Base-by-base conservation (phyloP, 2,113 vertebrate genomes). In the Lutjanus erythropterus region DNA sequence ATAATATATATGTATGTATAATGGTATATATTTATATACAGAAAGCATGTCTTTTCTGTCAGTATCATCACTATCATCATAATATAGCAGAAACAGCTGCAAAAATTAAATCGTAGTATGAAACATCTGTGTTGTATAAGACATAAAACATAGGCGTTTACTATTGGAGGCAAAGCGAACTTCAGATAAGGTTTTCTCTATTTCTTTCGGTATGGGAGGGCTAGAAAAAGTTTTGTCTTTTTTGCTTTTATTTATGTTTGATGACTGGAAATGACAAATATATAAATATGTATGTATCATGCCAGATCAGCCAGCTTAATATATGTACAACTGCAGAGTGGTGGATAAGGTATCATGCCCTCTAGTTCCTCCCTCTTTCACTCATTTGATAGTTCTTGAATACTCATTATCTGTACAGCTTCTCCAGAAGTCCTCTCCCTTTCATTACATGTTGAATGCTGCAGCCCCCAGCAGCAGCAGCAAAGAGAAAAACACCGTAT, bases 361-460 rank as follows among this genome's bases (percentile, higher is more conserved):
- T 47, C 16, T 44, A 41, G 10, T 77, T 64, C 56, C 14, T 50
- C 4, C 18, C 25, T 29, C 42, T 71, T 60, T 44, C 16, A 50
- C 29, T 70, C n/a, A 59, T 53, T 58, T 71, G 49, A 44, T 4
- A 52, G 47, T 55, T 56, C 42, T 66, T 64, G 25, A 47, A 37
- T 74, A 50, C 25, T 72, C 55, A 81, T 86, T 80, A 80, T 80
- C 68, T 56, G 41, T 1, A 11, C 8, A 39, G 72, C 77, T 68
- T 65, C 37, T 21, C 9, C 77, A 79, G 25, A 68, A 65, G 41
- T 56, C 41, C 68, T 78, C 73, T 61, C 66, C 39, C n/a, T 71
- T 76, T 81, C 70, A 67, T 89, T 83, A 78, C 75, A 44, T 56
- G 65, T 61, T 80, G 73, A 78, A 86, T 81, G 80, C 71, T 71